Evolutionary conservation across 2,797 vertebrate genomes (phyloP), one percentile per base, ranked within the genome.

Genomic region (Hapalemur alaotrensis): DNA sequence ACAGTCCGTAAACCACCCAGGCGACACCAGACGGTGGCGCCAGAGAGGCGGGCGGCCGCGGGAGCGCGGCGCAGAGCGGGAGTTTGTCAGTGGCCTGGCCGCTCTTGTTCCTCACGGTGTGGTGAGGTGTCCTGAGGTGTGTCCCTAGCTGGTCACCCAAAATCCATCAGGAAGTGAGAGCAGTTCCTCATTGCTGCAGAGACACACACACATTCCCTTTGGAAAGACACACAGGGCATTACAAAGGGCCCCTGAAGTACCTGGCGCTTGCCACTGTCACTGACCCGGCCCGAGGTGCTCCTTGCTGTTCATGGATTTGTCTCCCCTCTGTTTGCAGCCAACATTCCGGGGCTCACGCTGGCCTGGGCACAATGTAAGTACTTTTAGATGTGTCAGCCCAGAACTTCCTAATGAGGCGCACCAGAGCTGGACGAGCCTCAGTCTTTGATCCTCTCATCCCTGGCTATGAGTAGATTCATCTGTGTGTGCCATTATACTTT

Each of bases 21-120:
- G 0, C 3, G 38, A 12, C 1, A 89, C 93, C 97, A 95, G 92
- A 67, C 0, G 93, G 73, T 95, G 97, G 97, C 84, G 35, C 95
- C 75, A 94, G 88, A 97, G 96, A 93, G 80, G 86, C 83, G 65
- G 87, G 69, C 23, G 35, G 59, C 6, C 0, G 20, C 82, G 0
- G 41, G 22, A 41, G 18, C 4, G 28, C 1, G 2, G 18, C 4
- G 1, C 22, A 1, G 57, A 10, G 0, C 0, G 2, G 69, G 18
- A 89, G 65, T 57, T 48, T 48, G 78, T 76, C 96, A 89, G 79
- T 22, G 13, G 54, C 48, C 88, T 69, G 59, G 25, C 50, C 54
- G 41, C 35, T 79, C 35, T 50, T 52, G 61, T 50, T 82, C 54
- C 72, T 95, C 38, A 13, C 4, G 3, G 54, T 22, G 46, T 41